Evolutionary conservation across 2,888 invertebrate species (phyloP).

Genomic region (Psylliodes chrysocephalus): DNA sequence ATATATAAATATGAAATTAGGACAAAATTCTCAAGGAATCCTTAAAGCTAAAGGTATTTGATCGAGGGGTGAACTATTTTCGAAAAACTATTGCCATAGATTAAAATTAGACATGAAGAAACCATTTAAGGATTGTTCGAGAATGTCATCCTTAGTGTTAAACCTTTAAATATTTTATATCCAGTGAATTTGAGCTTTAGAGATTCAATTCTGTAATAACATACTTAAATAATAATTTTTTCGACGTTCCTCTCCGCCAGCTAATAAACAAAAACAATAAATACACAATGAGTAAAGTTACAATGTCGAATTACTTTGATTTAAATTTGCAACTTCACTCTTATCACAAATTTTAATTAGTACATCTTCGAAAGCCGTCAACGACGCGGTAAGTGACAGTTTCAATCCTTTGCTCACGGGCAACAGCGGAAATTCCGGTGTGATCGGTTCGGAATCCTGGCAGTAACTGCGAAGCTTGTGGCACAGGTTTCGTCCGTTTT

Average conservation of each 20-base stretch:
- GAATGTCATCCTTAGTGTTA: no score
- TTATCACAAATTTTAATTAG: constrained; percentile 52
- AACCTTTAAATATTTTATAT: no score
- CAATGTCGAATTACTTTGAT: constrained; percentile 2
- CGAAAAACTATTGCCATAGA: no score
- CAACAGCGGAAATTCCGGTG: constrained; percentile 87
- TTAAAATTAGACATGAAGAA: no score
- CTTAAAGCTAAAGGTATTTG: no score
- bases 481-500: constrained; percentile 58
- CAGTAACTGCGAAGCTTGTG: constrained; percentile 60
- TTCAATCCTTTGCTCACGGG: constrained; percentile 95
- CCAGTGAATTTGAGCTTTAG: no score
- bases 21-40: no score
- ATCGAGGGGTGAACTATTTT: no score
- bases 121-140: no score
- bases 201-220: no score
- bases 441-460: constrained; percentile 66
- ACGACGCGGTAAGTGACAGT: constrained; percentile 76
- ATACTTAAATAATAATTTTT: no score
- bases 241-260: neutral
- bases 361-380: constrained; percentile 66
- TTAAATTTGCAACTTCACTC: constrained; percentile 27
- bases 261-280: neutral
- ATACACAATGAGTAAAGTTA: constrained; percentile 16
- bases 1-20: no score